Percentiles rank a stretch among this genome's conserved stretches.
phyloP scores from a whole-genome alignment of 2,113 vertebrate genomes.

The Melanostigma gelatinosum region DNA sequence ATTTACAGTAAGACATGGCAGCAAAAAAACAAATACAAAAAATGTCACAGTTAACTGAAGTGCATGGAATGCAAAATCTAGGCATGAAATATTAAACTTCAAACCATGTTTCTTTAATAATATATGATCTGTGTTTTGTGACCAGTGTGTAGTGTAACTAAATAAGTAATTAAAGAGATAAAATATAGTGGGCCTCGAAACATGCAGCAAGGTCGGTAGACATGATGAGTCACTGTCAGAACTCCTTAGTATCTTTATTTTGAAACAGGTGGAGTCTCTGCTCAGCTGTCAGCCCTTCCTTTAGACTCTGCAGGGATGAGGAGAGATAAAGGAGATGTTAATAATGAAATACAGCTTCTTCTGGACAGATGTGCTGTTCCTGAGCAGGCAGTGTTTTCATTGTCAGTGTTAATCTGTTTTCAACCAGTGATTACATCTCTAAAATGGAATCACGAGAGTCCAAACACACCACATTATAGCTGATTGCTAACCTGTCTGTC shows the following conservation, averaged over 20 bases:
- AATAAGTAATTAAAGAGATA: conserved; percentile 80
- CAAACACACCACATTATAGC: not conserved
- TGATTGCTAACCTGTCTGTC: not conserved
- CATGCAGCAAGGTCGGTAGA: conserved; percentile 78
- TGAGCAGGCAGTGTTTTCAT: conserved; percentile 20
- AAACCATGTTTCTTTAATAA: conserved; percentile 80
- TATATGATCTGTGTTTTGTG: conserved; percentile 79
- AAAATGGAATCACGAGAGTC: not conserved
- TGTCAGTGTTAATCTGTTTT: conserved; percentile 7
- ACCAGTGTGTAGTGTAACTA: conserved; percentile 84
- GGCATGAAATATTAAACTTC: conserved; percentile 83
- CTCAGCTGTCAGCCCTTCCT: conserved; percentile 86
- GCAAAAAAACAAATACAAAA: conserved; percentile 65
- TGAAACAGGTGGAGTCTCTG: conserved; percentile 88
- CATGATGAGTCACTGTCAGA: conserved; percentile 73
- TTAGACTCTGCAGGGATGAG: conserved; percentile 80
- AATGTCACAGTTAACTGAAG: conserved; percentile 86
- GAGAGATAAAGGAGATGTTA: conserved; percentile 23
- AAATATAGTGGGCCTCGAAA: conserved; percentile 79
- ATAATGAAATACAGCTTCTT: not conserved
- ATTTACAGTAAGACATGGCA: conserved; percentile 86
- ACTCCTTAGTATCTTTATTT: conserved; percentile 86
- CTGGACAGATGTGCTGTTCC: conserved; percentile 2
- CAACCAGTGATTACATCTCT: conserved; percentile 8
- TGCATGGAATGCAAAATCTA: conserved; percentile 86